Conservation (phyloP, 2,888 invertebrate species). For the Sminthurinus aureus region DNA sequence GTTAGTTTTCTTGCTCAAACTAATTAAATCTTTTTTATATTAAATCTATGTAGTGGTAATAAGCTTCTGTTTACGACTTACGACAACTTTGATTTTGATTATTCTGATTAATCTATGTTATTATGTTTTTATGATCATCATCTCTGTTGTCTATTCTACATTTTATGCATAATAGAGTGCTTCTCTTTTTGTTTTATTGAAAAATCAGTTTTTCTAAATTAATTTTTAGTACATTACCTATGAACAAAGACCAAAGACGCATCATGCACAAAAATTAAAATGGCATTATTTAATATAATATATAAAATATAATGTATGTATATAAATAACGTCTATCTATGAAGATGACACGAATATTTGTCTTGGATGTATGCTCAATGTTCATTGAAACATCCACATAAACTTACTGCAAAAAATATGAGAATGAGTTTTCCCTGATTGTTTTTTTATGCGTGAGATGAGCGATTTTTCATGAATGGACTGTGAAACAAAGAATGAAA, state of each 20-base stretch:
- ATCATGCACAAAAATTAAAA: not conserved
- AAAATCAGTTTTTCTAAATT: too few species aligned
- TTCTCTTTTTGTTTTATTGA: too few species aligned
- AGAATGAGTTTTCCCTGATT: slow-evolving; percentile 27
- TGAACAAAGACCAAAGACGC: not conserved
- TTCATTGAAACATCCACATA: not conserved
- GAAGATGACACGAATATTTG: not conserved
- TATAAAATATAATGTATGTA: not conserved
- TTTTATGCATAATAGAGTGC: too few species aligned
- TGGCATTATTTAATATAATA: not conserved
- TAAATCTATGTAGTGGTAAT: too few species aligned
- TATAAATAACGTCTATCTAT: not conserved
- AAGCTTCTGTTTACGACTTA: too few species aligned
- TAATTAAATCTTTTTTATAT: too few species aligned
- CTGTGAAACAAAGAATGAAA: slow-evolving; percentile 23
- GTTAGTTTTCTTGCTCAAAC: too few species aligned
- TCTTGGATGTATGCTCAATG: not conserved
- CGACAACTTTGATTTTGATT: too few species aligned
- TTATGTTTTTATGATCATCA: too few species aligned
- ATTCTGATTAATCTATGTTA: too few species aligned
- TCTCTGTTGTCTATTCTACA: too few species aligned
- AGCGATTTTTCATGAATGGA: slow-evolving; percentile 21
- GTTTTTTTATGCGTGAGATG: slow-evolving; percentile 31
- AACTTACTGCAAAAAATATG: not conserved
- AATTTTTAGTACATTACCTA: too few species aligned